Conservation (phyloP, 1,140 invertebrate genomes). For the Meloidogyne hapla region DNA sequence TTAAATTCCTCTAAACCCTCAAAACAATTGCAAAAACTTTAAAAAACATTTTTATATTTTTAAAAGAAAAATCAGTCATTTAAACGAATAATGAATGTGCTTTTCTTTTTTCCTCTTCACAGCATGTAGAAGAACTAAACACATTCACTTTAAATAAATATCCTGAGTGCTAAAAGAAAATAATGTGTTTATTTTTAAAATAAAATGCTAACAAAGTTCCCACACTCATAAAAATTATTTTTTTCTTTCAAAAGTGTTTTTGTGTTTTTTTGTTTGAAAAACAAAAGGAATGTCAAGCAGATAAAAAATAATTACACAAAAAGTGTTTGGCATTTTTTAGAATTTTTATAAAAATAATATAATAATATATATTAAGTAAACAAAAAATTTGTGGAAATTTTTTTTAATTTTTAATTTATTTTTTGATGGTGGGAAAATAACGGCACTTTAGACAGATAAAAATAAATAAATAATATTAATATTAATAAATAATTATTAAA, state of each 20-base stretch:
- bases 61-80: background rate
- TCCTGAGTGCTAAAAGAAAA: background rate
- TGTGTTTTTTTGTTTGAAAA: background rate
- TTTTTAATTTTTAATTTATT: too few relatives aligned
- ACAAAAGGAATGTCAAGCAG: background rate
- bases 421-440: background rate
- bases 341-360: slow-evolving; percentile 1
- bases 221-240: background rate
- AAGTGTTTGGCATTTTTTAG: background rate
- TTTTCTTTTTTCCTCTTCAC: background rate
- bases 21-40: background rate
- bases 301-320: background rate
- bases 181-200: background rate
- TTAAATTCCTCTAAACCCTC: background rate
- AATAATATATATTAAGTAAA: background rate
- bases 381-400: background rate
- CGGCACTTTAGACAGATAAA: background rate
- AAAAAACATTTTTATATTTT: background rate
- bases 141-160: slow-evolving; percentile 6
- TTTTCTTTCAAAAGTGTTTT: background rate
- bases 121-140: background rate
- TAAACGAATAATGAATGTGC: background rate
- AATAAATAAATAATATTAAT: background rate
- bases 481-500: background rate
- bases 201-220: background rate